A percentile compares a stretch with the other conserved stretches of the same genome.
Evolutionary conservation across 2,888 invertebrate genomes (phyloP).

Genomic region (Andrena bucephala): DNA sequence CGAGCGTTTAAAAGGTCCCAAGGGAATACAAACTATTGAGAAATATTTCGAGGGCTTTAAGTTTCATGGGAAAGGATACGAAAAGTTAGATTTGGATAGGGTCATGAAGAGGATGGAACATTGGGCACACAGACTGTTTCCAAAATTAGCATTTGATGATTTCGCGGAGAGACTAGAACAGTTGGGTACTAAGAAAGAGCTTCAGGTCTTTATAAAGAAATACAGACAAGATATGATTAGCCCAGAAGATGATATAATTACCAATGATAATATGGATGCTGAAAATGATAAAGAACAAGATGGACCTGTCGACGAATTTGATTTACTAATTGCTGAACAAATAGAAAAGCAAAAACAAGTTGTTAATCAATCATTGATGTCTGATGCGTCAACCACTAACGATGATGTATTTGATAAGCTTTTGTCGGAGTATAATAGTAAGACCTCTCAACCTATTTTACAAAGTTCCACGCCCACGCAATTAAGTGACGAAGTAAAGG

Average conservation of each 20-base stretch:
- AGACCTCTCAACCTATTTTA: conserved; percentile 7
- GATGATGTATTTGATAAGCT: conserved; percentile 52
- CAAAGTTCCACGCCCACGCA: conserved; percentile 54
- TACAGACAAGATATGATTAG: conserved; percentile 88
- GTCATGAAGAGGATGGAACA: conserved; percentile 94
- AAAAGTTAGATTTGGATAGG: conserved; percentile 92
- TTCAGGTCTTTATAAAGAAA: conserved; percentile 90
- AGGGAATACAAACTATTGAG: conserved; percentile 93
- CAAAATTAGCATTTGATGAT: conserved; percentile 95
- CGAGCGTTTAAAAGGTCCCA: conserved; percentile 90
- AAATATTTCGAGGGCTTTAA: conserved; percentile 93
- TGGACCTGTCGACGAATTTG: conserved; percentile 88
- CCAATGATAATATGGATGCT: conserved; percentile 86
- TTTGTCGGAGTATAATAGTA: conserved; percentile 18
- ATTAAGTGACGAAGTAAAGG: conserved; percentile 88
- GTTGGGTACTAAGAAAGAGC: conserved; percentile 92
- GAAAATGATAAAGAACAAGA: conserved; percentile 83
- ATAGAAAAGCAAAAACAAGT: conserved; percentile 85
- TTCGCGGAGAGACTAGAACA: conserved; percentile 92
- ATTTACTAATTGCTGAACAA: conserved; percentile 88
- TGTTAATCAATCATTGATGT: conserved; percentile 14
- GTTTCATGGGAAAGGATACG: conserved; percentile 93
- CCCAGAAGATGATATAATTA: conserved; percentile 79
- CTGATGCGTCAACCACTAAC: conserved; percentile 5
- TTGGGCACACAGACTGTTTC: conserved; percentile 97